phyloP scores from a whole-genome alignment of 2,888 invertebrate species.

The Cremastinae sp. region DNA sequence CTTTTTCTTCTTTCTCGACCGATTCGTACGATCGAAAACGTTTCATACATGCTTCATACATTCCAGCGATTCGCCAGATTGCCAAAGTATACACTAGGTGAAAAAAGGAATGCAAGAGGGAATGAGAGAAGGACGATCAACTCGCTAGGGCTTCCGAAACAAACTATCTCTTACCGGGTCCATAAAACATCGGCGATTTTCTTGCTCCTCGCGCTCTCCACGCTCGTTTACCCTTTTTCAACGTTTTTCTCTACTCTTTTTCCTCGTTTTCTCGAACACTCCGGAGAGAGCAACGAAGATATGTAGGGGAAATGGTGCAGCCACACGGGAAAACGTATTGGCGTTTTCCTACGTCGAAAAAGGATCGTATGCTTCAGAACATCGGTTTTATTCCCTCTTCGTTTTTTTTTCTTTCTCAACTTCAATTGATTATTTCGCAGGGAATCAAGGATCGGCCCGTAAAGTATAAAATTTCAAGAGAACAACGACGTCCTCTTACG shows the following conservation, averaged over 20 bases:
- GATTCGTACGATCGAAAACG: conserved; percentile 56
- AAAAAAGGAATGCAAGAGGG: conserved; percentile 23
- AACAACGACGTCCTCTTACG: conserved; percentile 66
- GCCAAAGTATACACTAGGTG: conserved; percentile 30
- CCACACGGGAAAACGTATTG: conserved; percentile 38
- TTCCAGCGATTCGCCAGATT: conserved; percentile 52
- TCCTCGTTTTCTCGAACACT: conserved; percentile 17
- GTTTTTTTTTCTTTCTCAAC: conserved; percentile 1
- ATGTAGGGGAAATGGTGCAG: conserved; percentile 42
- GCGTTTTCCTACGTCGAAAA: conserved; percentile 22
- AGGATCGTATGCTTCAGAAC: conserved; percentile 33
- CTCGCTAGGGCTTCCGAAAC: conserved; percentile 55
- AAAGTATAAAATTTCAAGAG: conserved; percentile 52
- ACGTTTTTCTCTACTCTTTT: conserved; percentile 10
- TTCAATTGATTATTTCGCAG: conserved; percentile 54
- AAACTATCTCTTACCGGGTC: conserved; percentile 58
- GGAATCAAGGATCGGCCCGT: conserved; percentile 51
- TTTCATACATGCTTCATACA: conserved; percentile 22
- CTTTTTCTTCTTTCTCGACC: conserved; percentile 56
- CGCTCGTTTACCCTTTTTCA: conserved; percentile 26
- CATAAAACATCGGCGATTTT: conserved; percentile 60
- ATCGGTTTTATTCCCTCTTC: conserved; percentile 23
- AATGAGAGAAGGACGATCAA: conserved; percentile 52
- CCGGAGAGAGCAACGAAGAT: conserved; percentile 41
- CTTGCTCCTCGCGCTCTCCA: conserved; percentile 55